Base-by-base conservation (phyloP, 2,888 invertebrate species). In the Drosophila hawaiiensis region DNA sequence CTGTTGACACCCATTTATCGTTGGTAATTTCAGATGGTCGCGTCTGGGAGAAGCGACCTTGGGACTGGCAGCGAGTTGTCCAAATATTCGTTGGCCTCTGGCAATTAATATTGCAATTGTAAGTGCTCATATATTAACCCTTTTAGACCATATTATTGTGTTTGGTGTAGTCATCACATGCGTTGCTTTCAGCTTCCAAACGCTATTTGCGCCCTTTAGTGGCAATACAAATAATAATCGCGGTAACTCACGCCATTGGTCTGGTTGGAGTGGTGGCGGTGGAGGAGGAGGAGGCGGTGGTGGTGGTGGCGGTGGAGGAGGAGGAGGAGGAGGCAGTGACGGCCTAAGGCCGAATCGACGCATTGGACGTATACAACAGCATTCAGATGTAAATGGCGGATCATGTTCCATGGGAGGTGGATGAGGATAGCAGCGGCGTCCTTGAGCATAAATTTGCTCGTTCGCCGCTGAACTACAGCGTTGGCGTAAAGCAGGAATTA, bases 1-100 rank as follows among this genome's bases (percentile, higher is more conserved):
- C n/a, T 25, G n/a, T 25, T 54, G 0, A 54, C 22, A 28, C 4
- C 19, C 12, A 25, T 10, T 28, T 52, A 0, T 39, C 4, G 4
- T 22, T 52, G 0, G 31, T 3, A 25, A 10, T 63, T 68, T 16
- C 50, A 92, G 92, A 85, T 90, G 92, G 92, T 75, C 89, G 88
- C 22, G 84, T 92, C 9, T 85, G 87, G 80, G 87, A 91, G 68
- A 85, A 83, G 54, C 86, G 91, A 60, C 92, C 92, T 73, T 92
- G 92, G 92, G 85, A 91, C 70, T 69, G 84, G 66, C 76, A 79
- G 6, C 91, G 92, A 12, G 25, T 92, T 35, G 60, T 88, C 5
- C 91, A 79, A 68, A 84, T 92, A 25, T 91, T 91, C 47, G 35
- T 78, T 6, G 80, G 78, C 4, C 53, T 92, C 14, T 92, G 92